Evolutionary conservation across 2,888 invertebrate genomes (phyloP).

Genomic region (Prenolepis imparis): DNA sequence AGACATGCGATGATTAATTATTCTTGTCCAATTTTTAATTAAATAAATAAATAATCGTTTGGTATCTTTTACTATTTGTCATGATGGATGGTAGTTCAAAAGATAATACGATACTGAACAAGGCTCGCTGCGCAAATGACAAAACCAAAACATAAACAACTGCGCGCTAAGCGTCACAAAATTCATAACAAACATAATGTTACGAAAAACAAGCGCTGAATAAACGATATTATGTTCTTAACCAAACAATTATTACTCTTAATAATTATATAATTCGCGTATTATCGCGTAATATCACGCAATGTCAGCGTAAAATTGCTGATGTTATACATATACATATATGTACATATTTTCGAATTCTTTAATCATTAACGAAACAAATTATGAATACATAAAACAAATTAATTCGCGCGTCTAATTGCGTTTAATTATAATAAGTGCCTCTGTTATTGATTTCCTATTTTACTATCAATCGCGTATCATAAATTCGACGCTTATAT

Average conservation of each 20-base stretch:
- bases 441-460: too few relatives aligned
- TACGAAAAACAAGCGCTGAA: not conserved
- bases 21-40: not conserved
- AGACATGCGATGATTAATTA: not conserved
- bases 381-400: too few relatives aligned
- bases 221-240: not conserved
- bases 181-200: not conserved
- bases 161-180: not conserved
- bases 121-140: not conserved
- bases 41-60: not conserved
- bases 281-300: too few relatives aligned
- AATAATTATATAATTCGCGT: too few relatives aligned
- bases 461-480: too few relatives aligned
- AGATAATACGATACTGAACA: not conserved
- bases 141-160: not conserved
- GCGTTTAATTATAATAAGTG: too few relatives aligned
- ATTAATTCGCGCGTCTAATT: too few relatives aligned
- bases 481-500: too few relatives aligned
- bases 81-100: not conserved
- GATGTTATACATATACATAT: too few relatives aligned
- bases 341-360: too few relatives aligned
- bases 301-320: too few relatives aligned
- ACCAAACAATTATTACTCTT: not conserved
- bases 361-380: too few relatives aligned
- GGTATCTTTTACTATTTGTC: not conserved